These are phyloP conservation scores for Strix occidentalis DNA, from an alignment of 2,797 vertebrate genomes.

Conservation along the genomic window DNA sequence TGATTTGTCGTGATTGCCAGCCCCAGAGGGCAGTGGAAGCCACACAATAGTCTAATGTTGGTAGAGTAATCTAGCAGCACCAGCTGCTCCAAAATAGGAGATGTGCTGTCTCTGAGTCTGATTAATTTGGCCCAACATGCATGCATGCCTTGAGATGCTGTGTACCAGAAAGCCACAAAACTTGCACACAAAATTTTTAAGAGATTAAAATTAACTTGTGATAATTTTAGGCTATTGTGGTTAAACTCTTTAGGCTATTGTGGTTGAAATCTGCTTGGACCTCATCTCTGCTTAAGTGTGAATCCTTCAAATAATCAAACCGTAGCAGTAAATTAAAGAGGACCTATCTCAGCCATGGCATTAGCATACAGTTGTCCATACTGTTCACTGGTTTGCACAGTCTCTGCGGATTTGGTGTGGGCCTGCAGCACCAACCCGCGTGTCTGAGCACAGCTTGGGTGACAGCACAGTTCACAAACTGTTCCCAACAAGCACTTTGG, in stretches of 20 bases:
- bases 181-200: not conserved
- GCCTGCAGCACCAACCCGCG: accelerated
- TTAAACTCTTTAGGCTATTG: too few species aligned
- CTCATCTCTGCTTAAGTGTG: not conserved
- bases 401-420: accelerated
- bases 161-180: not conserved
- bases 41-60: not conserved
- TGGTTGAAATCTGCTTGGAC: not conserved
- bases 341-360: not conserved
- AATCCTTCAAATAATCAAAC: not conserved
- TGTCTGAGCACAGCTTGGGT: too few species aligned
- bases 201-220: not conserved
- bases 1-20: not conserved
- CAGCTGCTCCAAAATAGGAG: not conserved
- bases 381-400: not conserved
- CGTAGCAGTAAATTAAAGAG: not conserved
- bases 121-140: not conserved
- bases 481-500: not conserved
- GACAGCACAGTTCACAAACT: not conserved
- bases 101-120: not conserved
- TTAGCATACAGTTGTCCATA: too few species aligned
- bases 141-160: not conserved
- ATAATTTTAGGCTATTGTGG: not conserved
- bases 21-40: not conserved
- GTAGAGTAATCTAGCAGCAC: not conserved